Conservation (phyloP, 2,113 vertebrate genomes). For the Heterocephalus glaber region DNA sequence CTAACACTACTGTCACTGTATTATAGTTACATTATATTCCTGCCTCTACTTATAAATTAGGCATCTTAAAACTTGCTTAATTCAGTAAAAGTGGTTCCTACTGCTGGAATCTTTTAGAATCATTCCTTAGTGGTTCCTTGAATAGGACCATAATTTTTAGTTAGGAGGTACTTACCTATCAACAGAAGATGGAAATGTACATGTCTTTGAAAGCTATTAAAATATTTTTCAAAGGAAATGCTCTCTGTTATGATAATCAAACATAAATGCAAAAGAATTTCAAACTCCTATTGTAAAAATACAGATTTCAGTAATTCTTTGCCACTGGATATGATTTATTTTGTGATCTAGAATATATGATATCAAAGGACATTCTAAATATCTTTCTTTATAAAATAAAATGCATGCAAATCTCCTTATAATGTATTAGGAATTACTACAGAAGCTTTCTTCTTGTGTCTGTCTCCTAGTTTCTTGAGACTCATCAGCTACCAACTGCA, state of each 20-base stretch:
- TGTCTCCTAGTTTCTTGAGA: not conserved
- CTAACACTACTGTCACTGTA: not conserved
- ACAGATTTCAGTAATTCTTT: not conserved
- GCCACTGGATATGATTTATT: not conserved
- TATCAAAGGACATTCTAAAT: not conserved
- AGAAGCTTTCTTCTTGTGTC: not conserved
- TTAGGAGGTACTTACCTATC: fast-evolving
- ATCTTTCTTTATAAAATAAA: not conserved
- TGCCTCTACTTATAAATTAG: too few relatives aligned
- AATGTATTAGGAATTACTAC: not conserved
- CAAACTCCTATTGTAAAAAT: not conserved
- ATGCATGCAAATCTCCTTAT: not conserved
- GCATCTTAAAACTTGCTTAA: not conserved
- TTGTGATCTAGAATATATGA: not conserved
- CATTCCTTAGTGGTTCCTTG: not conserved
- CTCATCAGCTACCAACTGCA: not conserved
- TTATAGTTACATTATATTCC: not conserved
- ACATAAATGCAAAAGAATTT: not conserved
- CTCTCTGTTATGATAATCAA: not conserved
- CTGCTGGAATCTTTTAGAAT: not conserved
- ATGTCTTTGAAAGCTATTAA: not conserved
- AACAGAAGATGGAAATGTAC: not conserved
- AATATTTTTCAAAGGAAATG: not conserved
- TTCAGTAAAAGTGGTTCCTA: not conserved
- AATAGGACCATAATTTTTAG: not conserved